Conservation (phyloP, 2,888 invertebrate species). For the Coelopa pilipes region DNA sequence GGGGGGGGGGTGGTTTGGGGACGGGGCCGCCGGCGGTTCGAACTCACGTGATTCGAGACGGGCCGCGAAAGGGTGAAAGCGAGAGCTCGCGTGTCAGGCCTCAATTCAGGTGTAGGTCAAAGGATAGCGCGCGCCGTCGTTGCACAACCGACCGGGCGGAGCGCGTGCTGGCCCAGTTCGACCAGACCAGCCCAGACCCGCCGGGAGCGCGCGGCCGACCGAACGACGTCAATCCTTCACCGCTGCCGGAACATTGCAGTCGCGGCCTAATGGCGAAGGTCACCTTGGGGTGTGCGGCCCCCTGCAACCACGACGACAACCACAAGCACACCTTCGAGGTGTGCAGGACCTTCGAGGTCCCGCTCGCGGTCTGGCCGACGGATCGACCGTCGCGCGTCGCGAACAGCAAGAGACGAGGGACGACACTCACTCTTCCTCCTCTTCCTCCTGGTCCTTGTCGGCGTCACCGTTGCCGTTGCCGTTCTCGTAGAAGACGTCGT, state of each 20-base stretch:
- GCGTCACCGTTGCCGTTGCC: slow-evolving; percentile 71
- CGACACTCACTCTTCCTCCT: slow-evolving; percentile 49
- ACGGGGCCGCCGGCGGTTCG: no score
- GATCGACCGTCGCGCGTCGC: no score
- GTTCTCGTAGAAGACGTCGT: slow-evolving; percentile 80
- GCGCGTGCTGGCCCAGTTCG: no score
- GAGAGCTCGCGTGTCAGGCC: slow-evolving; percentile 55
- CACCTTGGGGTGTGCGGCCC: neutral
- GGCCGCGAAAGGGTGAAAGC: slow-evolving; percentile 1
- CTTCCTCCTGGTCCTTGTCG: slow-evolving; percentile 69
- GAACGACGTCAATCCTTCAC: no score
- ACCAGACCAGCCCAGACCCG: neutral
- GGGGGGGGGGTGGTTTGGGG: no score
- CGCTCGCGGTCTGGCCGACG: no score
- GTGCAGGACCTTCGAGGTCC: no score
- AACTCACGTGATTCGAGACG: neutral
- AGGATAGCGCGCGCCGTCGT: slow-evolving; percentile 48
- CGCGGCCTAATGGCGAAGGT: neutral
- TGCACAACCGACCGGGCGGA: no score
- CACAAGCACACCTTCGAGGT: no score
- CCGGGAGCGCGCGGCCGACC: no score
- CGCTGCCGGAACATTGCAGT: no score
- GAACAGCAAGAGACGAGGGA: neutral
- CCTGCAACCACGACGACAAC: neutral
- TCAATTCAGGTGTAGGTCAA: slow-evolving; percentile 64